Conservation (phyloP, 2,113 vertebrate species). For the Pteronura brasiliensis region DNA sequence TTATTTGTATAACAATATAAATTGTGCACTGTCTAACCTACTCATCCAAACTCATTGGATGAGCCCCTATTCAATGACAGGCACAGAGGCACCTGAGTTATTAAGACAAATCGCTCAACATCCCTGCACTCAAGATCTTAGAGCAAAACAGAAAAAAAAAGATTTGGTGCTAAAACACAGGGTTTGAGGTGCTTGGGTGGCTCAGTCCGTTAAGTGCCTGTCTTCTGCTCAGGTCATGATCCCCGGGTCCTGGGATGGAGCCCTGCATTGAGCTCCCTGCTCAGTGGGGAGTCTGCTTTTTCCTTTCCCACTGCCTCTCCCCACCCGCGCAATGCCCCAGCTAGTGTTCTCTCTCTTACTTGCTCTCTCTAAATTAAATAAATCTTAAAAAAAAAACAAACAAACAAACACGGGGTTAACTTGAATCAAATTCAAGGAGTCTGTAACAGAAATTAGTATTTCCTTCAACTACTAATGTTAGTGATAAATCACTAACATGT, state of each 20-base stretch:
- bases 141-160: background rate
- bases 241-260: background rate
- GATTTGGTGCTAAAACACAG: background rate
- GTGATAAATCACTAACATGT: background rate
- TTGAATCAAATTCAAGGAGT: background rate
- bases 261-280: background rate
- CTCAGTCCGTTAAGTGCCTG: background rate
- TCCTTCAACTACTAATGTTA: slow-evolving; percentile 6
- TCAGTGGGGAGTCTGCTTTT: background rate
- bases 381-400: background rate
- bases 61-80: background rate
- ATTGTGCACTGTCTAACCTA: background rate
- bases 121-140: background rate
- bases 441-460: slow-evolving; percentile 40
- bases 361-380: background rate
- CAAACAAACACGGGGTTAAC: background rate
- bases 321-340: background rate
- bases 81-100: background rate
- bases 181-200: background rate
- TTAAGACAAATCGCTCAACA: background rate
- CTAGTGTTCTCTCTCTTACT: too few relatives aligned
- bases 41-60: background rate
- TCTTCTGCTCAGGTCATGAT: background rate
- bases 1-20: background rate
- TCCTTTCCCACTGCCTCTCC: too few relatives aligned